These are phyloP conservation scores for Poecile atricapillus DNA, from an alignment of 2,113 vertebrate genomes.

Conservation along the genomic window DNA sequence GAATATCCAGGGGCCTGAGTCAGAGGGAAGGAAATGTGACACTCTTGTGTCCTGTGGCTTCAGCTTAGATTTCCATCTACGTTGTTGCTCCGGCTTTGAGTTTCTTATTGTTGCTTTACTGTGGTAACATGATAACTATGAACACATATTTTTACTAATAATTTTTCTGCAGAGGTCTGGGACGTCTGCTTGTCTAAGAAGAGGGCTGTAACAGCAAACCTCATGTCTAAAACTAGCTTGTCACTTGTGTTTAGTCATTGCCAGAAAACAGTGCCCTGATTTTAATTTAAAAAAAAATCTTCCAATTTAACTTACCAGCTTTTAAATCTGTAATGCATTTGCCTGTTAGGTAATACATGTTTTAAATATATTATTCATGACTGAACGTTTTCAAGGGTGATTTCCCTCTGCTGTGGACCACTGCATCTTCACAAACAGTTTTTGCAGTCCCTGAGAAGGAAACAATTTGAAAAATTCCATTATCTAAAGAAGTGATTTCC, in stretches of 20 bases:
- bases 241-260: background rate
- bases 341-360: background rate
- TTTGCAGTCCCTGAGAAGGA: background rate
- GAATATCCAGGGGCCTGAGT: background rate
- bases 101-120: conserved; percentile 5
- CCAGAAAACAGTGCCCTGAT: background rate
- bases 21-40: conserved; percentile 22
- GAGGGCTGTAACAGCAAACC: background rate
- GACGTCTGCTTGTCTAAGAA: background rate
- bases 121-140: background rate
- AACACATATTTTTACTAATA: background rate
- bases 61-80: conserved; percentile 13
- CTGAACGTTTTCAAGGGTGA: background rate
- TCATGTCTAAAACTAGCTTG: background rate
- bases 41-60: background rate
- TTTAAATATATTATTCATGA: background rate
- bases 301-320: background rate
- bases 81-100: background rate
- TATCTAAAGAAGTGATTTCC: background rate
- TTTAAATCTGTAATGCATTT: background rate
- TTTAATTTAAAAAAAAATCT: background rate
- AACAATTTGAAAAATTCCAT: background rate
- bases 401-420: background rate
- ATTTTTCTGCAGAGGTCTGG: background rate
- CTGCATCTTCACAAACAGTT: background rate